These are phyloP conservation scores for Xestia sexstrigata DNA, from an alignment of 2,888 invertebrate genomes.

Conservation along the genomic window DNA sequence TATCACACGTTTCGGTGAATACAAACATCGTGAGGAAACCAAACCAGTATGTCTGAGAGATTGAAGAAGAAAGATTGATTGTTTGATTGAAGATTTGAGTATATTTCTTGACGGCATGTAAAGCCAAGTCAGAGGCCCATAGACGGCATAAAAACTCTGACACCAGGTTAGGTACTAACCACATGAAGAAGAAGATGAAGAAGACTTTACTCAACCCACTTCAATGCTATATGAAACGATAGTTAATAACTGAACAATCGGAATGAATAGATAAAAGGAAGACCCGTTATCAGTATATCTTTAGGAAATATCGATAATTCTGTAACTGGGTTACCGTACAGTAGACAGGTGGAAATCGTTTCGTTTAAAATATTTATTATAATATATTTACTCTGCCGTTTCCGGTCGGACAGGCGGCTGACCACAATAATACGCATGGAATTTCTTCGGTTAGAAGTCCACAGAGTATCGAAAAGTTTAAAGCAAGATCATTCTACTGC, in stretches of 20 bases:
- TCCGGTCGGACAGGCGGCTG: neutral
- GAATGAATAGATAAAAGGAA: neutral
- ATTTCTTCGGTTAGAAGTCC: neutral
- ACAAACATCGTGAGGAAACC: too few species aligned
- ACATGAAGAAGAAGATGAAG: too few species aligned
- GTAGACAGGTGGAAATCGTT: constrained; percentile 3
- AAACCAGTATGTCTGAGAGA: too few species aligned
- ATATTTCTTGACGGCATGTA: too few species aligned
- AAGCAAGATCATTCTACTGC: neutral
- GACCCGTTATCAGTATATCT: neutral
- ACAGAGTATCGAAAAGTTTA: neutral
- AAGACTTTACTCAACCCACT: too few species aligned
- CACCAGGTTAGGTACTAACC: too few species aligned
- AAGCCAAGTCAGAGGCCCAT: too few species aligned
- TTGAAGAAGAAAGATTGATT: too few species aligned
- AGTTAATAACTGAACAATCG: neutral
- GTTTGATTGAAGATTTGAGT: too few species aligned
- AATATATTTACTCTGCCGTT: neutral
- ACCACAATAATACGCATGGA: neutral
- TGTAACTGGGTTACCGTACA: neutral
- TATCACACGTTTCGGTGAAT: too few species aligned
- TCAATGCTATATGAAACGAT: too few species aligned
- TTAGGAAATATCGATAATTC: constrained; percentile 3
- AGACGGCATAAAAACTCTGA: too few species aligned
- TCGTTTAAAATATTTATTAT: constrained; percentile 12